phyloP scores from a whole-genome alignment of 2,797 vertebrate species.

The Enteromius paludinosus region DNA sequence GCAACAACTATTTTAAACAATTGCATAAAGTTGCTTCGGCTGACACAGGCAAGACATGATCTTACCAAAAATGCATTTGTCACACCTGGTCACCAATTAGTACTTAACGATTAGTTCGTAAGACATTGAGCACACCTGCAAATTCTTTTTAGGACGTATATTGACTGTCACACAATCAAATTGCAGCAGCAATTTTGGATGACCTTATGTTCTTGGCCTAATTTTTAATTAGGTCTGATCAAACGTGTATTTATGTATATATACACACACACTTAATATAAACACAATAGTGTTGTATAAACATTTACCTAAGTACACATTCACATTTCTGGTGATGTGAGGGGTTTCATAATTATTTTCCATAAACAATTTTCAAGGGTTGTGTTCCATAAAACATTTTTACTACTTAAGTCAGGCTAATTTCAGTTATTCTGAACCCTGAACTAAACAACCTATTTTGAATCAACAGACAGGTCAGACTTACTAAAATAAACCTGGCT shows the following conservation, averaged over 20 bases:
- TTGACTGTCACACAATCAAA: background rate
- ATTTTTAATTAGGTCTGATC: background rate
- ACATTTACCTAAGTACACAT: no score
- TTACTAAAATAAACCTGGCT: no score
- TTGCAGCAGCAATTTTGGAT: background rate
- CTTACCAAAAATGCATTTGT: slow-evolving; percentile 12
- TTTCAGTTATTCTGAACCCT: background rate
- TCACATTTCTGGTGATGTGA: background rate
- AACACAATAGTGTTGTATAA: background rate
- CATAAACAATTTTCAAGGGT: background rate
- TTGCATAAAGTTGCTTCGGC: slow-evolving; percentile 30
- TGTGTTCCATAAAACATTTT: no score
- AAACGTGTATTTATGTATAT: background rate
- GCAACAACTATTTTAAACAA: background rate
- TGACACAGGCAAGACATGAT: slow-evolving; percentile 6
- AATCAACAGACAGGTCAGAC: no score
- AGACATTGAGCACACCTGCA: slow-evolving; percentile 6
- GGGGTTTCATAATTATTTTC: background rate
- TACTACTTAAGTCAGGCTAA: no score
- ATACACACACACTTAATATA: background rate
- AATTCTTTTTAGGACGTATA: no score
- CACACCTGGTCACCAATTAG: slow-evolving; percentile 42
- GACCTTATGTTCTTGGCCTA: background rate
- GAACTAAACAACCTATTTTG: background rate
- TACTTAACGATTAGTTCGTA: slow-evolving; percentile 31